Percentiles rank a stretch among this genome's conserved stretches.
Evolutionary conservation across 2,888 invertebrate genomes (phyloP).

Genomic region (Rotaria macrura): DNA sequence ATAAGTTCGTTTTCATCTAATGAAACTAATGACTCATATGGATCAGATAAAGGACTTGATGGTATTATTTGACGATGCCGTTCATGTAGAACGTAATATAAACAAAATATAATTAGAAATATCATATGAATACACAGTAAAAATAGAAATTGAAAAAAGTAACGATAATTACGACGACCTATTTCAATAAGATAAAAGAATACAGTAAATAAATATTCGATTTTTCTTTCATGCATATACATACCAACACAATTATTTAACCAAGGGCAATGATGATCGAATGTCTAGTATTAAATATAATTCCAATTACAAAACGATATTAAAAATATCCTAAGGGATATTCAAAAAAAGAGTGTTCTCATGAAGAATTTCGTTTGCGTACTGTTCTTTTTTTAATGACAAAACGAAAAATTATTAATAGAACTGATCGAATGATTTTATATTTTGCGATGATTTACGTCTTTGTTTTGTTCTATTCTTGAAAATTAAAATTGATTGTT

Average conservation of each 20-base stretch:
- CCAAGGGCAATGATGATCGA: constrained; percentile 35
- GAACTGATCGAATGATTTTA: too few species aligned
- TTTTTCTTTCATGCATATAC: not conserved
- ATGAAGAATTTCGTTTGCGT: too few species aligned
- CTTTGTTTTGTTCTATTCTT: too few species aligned
- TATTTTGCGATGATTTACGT: too few species aligned
- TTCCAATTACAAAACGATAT: too few species aligned
- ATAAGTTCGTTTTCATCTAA: too few species aligned
- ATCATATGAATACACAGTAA: constrained; percentile 29
- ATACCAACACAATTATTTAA: constrained; percentile 34
- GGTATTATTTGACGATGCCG: not conserved
- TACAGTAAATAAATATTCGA: too few species aligned
- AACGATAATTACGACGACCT: constrained; percentile 33
- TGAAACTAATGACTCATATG: not conserved
- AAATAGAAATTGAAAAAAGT: constrained; percentile 33
- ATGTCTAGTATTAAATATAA: not conserved
- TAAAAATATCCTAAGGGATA: too few species aligned
- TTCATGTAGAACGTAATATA: not conserved
- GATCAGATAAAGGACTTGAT: not conserved
- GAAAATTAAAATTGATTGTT: too few species aligned
- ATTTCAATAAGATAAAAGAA: not conserved
- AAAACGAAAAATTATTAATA: too few species aligned
- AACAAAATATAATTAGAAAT: constrained; percentile 20
- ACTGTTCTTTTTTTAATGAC: too few species aligned
- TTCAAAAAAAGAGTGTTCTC: too few species aligned